Evolutionary conservation across 2,797 vertebrate genomes (phyloP).

Genomic region (Pantherophis alleghaniensis): DNA sequence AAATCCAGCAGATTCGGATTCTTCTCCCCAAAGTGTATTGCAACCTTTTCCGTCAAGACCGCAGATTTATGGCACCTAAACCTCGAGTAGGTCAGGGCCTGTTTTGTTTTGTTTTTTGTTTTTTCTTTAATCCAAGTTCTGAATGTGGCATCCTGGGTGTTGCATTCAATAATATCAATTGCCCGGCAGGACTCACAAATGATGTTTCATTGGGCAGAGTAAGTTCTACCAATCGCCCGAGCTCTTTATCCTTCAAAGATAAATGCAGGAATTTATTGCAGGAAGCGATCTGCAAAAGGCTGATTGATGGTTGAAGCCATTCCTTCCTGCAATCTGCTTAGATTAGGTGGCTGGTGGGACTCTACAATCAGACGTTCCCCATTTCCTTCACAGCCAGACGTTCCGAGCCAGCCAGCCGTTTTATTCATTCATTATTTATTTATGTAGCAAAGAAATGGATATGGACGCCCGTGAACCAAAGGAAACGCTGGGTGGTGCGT

Average conservation of each 20-base stretch:
- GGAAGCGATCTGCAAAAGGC: neutral
- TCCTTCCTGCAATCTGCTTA: neutral
- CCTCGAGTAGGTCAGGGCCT: too few relatives aligned
- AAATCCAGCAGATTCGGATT: neutral
- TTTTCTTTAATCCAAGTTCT: neutral
- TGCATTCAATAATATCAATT: neutral
- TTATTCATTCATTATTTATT: neutral
- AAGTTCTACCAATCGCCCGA: neutral
- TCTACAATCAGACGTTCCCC: neutral
- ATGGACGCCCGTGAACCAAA: neutral
- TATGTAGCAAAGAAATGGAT: neutral
- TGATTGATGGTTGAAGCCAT: neutral
- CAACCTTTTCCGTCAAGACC: neutral
- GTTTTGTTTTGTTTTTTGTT: rapidly evolving
- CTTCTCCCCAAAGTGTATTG: neutral
- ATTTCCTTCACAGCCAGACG: neutral
- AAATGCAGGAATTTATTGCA: neutral
- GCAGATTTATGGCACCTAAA: neutral
- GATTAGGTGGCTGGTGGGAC: neutral
- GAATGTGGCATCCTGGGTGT: neutral
- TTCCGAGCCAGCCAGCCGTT: neutral
- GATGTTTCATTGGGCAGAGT: neutral
- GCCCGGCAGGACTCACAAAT: neutral
- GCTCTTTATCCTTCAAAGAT: neutral
- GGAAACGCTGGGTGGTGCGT: neutral